Evolutionary conservation across 2,888 invertebrate species (phyloP).

Genomic region (Lumbricus terrestris): DNA sequence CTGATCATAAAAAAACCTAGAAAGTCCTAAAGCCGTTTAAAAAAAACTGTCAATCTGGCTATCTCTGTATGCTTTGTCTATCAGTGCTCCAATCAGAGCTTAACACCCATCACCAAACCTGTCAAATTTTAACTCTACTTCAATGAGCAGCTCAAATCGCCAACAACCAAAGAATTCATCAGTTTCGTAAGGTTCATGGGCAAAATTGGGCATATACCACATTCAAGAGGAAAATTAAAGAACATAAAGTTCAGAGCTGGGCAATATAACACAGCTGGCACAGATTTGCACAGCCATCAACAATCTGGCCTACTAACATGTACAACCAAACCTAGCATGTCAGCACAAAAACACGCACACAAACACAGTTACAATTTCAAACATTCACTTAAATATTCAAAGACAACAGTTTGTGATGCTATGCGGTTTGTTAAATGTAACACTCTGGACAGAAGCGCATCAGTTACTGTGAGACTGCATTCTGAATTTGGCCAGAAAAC

Average conservation of each 20-base stretch:
- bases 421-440: background rate
- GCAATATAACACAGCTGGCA: background rate
- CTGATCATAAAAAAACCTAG: background rate
- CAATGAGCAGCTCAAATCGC: background rate
- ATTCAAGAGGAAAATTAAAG: background rate
- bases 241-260: background rate
- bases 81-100: background rate
- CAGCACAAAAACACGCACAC: background rate
- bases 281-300: background rate
- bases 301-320: conserved; percentile 3
- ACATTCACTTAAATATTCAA: background rate
- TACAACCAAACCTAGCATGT: background rate
- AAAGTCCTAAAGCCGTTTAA: background rate
- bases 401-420: background rate
- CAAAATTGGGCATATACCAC: background rate
- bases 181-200: background rate
- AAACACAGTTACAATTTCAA: background rate
- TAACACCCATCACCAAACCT: background rate
- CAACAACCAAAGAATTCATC: background rate
- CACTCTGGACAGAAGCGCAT: background rate
- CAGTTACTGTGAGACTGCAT: background rate
- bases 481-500: background rate
- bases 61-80: background rate
- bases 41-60: background rate
- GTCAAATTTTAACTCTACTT: background rate